Evolutionary conservation across 2,888 invertebrate species (phyloP).

Genomic region (Hedychridium roseum): DNA sequence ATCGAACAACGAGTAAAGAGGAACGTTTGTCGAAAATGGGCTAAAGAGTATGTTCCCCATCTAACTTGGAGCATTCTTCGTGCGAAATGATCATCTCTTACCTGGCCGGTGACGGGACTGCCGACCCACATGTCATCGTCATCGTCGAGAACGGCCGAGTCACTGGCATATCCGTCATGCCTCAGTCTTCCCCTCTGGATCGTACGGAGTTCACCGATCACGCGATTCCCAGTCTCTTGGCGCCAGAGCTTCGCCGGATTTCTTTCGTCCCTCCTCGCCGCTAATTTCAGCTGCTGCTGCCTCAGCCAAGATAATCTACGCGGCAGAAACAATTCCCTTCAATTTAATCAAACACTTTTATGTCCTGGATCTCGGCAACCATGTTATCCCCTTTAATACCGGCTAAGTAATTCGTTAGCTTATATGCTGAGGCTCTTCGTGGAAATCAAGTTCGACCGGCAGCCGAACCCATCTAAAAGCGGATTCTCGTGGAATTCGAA

Average conservation of each 20-base stretch:
- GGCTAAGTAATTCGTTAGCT: too few relatives aligned
- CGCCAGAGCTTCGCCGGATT: constrained; percentile 68
- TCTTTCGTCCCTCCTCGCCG: constrained; percentile 76
- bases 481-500: too few relatives aligned
- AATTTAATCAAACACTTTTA: too few relatives aligned
- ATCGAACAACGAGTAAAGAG: neutral
- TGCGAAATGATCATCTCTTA: constrained; percentile 19
- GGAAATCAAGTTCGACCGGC: too few relatives aligned
- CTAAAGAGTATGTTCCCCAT: neutral
- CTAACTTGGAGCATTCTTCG: neutral
- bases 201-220: constrained; percentile 69
- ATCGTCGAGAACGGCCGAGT: constrained; percentile 80
- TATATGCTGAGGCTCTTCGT: too few relatives aligned
- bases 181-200: constrained; percentile 65
- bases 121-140: constrained; percentile 69
- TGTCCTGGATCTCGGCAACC: too few relatives aligned
- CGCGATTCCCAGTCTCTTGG: constrained; percentile 75
- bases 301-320: constrained; percentile 78
- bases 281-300: constrained; percentile 81
- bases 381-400: too few relatives aligned
- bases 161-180: constrained; percentile 80
- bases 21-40: neutral
- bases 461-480: too few relatives aligned
- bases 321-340: too few relatives aligned
- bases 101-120: constrained; percentile 51